A percentile compares a stretch with the other conserved stretches of the same genome.
Evolutionary conservation across 2,113 vertebrate genomes (phyloP).

Genomic region (Glareola pratincola): DNA sequence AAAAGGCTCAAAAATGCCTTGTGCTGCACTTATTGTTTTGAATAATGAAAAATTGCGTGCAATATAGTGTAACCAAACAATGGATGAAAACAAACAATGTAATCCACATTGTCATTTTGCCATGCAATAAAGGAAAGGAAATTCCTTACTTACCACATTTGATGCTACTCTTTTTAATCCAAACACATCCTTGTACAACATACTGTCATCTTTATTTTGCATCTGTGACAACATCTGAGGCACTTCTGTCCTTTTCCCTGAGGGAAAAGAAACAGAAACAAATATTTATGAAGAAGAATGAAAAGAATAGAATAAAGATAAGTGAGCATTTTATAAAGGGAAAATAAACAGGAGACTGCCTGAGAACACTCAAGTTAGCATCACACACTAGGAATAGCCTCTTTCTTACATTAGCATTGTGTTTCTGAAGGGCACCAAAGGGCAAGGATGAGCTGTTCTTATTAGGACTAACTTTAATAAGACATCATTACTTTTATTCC

Average conservation of each 20-base stretch:
- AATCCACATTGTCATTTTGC: background rate
- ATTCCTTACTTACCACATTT: background rate
- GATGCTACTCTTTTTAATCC: background rate
- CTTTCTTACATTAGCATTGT: background rate
- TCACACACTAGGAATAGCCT: background rate
- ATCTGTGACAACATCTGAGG: background rate
- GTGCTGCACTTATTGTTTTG: background rate
- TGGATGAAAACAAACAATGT: background rate
- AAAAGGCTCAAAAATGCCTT: background rate
- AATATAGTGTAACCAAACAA: background rate
- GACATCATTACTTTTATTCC: constrained; percentile 36
- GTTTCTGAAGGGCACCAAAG: constrained; percentile 3
- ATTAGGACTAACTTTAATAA: constrained; percentile 35
- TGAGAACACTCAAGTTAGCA: background rate
- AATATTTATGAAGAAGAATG: background rate
- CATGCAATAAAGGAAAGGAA: background rate
- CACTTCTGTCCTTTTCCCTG: background rate
- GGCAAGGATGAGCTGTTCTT: constrained; percentile 15
- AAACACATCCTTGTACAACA: background rate
- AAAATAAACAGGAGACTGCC: background rate
- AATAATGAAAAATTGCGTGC: background rate
- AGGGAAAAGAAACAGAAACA: background rate
- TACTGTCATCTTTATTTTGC: background rate
- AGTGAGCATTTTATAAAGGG: background rate
- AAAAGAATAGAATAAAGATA: background rate